Conservation (phyloP, 2,888 invertebrate species). For the Junonia oenone region DNA sequence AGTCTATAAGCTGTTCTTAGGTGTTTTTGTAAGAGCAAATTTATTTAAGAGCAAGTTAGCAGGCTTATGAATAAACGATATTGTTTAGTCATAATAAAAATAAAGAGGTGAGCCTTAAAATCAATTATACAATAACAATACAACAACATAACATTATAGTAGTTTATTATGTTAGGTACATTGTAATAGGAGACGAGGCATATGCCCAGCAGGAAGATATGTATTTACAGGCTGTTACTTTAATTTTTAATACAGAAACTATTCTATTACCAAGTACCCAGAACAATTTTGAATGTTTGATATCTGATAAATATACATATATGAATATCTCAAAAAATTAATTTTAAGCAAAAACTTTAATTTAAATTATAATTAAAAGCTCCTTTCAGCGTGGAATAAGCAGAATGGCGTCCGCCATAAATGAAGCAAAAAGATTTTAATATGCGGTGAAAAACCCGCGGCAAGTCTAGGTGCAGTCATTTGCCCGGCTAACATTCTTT, state of each 20-base stretch:
- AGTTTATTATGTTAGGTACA: too few relatives aligned
- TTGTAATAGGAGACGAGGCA: too few relatives aligned
- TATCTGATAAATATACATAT: background rate
- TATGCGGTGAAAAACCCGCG: slow-evolving; percentile 40
- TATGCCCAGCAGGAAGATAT: too few relatives aligned
- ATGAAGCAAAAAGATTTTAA: slow-evolving; percentile 50
- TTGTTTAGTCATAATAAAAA: too few relatives aligned
- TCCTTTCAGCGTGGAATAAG: slow-evolving; percentile 36
- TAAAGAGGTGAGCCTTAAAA: too few relatives aligned
- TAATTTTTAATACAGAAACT: too few relatives aligned
- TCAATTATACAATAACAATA: background rate
- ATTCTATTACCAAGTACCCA: too few relatives aligned
- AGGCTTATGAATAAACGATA: too few relatives aligned
- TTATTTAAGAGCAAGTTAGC: too few relatives aligned
- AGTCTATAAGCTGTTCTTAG: background rate
- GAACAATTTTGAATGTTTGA: background rate
- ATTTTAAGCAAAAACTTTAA: slow-evolving; percentile 24
- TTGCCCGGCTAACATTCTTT: slow-evolving; percentile 48
- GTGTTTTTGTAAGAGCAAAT: too few relatives aligned
- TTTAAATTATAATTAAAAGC: slow-evolving; percentile 49
- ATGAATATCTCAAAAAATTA: slow-evolving; percentile 1
- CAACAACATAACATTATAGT: too few relatives aligned
- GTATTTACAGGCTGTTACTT: too few relatives aligned
- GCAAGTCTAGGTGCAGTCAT: slow-evolving; percentile 43
- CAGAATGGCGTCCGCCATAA: slow-evolving; percentile 38